These are phyloP conservation scores for Boulengeromyrus knoepffleri DNA, from an alignment of 2,113 vertebrate species.

Conservation along the genomic window DNA sequence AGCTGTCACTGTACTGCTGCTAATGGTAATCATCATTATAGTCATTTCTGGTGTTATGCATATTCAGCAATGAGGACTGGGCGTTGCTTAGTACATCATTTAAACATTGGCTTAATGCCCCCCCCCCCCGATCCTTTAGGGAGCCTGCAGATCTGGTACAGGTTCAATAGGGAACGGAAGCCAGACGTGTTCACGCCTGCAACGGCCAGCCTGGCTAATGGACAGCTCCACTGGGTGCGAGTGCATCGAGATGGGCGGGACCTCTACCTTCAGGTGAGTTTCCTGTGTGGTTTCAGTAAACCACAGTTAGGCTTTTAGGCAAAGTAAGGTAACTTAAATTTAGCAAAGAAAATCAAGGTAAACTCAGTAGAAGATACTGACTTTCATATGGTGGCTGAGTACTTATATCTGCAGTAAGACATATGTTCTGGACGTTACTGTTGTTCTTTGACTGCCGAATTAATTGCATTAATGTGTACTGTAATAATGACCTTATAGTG, in stretches of 20 bases:
- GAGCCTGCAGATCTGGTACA: conserved; percentile 75
- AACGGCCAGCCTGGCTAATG: conserved; percentile 67
- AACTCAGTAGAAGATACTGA: neutral
- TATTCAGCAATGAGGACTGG: neutral
- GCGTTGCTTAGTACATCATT: neutral
- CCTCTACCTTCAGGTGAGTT: conserved; percentile 65
- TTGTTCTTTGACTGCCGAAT: neutral
- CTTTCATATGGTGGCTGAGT: neutral
- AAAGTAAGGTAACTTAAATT: neutral
- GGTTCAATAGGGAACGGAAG: conserved; percentile 58
- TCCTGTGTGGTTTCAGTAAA: neutral
- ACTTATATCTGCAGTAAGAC: neutral
- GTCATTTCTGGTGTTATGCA: neutral
- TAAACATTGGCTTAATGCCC: conserved; percentile 4
- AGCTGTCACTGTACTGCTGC: neutral
- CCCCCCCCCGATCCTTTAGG: conserved; percentile 49
- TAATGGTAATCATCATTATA: neutral
- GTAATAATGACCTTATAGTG: neutral
- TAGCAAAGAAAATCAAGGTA: neutral
- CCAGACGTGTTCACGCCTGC: conserved; percentile 62
- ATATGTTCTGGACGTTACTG: neutral
- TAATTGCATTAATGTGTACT: neutral
- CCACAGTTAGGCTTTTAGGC: neutral
- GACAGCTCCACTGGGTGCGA: conserved; percentile 64
- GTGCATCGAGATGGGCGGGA: conserved; percentile 68